Base-by-base conservation (phyloP, 2,113 vertebrate species). In the Bufo gargarizans region DNA sequence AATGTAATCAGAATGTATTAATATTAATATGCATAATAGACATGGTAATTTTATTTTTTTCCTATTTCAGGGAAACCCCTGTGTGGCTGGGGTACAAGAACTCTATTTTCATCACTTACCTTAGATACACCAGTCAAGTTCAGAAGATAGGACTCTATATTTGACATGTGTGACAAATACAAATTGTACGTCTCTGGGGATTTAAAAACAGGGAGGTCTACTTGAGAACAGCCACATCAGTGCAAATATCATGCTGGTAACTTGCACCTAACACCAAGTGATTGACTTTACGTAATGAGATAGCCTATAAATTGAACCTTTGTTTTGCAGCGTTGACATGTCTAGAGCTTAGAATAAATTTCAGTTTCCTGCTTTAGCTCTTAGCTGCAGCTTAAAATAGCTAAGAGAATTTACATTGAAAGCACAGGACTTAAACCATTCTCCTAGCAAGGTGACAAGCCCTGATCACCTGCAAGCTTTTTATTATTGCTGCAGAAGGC, bases 341-440 rank as follows among this genome's bases (percentile, higher is more conserved):
- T 95, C 96, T 94, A 93, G 93, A 93, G 95, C 96, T 97, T 96
- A 95, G 96, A 98, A 97, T 98, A 97, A 97, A 97, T 95, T 91
- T 91, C 93, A 94, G 95, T 96, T 98, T 98, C 96, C 97, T 97
- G 95, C 96, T 98, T 97, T 97, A 97, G 95, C 96, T 94, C 92
- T 76, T 94, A 95, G 95, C 95, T 95, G 93, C 91, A 92, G 95
- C 96, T 96, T 96, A 97, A 97, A 99, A 98, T 98, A 98, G 97
- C 95, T 95, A 94, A 87, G 89, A 96, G 95, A 96, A 96, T 96
- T 97, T 97, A 97, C 92, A 93, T 91, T 91, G 92, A 95, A 95
- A 95, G 93, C 93, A 91, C 93, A 94, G 92, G 93, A 94, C 93
- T 95, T 94, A 91, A 92, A 96, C 93, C 92, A 93, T 93, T 95